Conservation (phyloP, 23 tunicate genomes). For the Phallusia fumigata region DNA sequence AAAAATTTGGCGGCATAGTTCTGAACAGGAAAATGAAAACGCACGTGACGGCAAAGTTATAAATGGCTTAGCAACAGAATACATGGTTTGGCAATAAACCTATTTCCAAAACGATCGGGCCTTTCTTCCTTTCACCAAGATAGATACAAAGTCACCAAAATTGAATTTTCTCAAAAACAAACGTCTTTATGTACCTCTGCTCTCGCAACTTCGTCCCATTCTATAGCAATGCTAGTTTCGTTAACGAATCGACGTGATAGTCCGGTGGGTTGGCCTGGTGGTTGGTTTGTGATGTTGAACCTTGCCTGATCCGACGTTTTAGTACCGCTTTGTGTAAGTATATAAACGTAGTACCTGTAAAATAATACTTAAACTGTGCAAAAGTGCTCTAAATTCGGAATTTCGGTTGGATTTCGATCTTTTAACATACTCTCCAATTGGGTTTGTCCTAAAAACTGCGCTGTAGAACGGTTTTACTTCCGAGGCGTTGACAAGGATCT, state of each 20-base stretch:
- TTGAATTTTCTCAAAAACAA: no score
- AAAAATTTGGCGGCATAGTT: no score
- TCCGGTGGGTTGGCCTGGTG: conserved; percentile 50
- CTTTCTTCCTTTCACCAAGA: no score
- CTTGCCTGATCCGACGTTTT: conserved; percentile 29
- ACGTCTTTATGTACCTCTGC: conserved; percentile 3
- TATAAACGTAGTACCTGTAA: conserved; percentile 40
- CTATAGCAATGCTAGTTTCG: conserved; percentile 20
- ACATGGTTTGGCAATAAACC: no score
- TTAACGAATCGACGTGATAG: not conserved
- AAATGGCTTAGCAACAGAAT: no score
- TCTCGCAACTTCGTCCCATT: conserved; percentile 17
- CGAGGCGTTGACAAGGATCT: not conserved
- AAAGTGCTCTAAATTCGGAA: not conserved
- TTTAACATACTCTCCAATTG: conserved; percentile 44
- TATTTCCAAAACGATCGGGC: no score
- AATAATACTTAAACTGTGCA: not conserved
- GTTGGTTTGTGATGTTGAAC: conserved; percentile 13
- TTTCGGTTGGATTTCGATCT: not conserved
- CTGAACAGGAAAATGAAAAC: no score
- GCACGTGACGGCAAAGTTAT: no score
- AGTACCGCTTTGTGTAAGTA: conserved; percentile 52
- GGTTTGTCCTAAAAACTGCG: not conserved
- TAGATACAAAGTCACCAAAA: no score
- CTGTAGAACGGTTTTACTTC: not conserved